Percentiles rank a stretch among this genome's conserved stretches.
Evolutionary conservation across 2,113 vertebrate genomes (phyloP).

Genomic region (Meleagris gallopavo): DNA sequence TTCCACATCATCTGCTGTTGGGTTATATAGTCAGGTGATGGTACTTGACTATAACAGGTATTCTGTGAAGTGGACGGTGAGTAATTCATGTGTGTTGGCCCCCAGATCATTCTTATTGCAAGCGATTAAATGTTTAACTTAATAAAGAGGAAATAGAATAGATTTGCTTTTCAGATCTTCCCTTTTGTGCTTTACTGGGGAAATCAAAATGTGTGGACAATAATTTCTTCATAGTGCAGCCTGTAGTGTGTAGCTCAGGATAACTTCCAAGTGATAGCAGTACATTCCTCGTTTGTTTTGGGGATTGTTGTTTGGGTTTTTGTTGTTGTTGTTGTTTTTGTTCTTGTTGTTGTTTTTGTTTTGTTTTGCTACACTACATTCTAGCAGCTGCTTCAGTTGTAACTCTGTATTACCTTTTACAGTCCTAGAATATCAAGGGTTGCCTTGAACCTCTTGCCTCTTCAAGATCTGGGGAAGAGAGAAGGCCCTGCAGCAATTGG

Average conservation of each 20-base stretch:
- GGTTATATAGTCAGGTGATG: not conserved
- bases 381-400: accelerated
- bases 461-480: not conserved
- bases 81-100: not conserved
- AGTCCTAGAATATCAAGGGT: not conserved
- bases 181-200: not conserved
- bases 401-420: not conserved
- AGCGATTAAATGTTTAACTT: not conserved
- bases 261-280: not conserved
- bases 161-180: not conserved
- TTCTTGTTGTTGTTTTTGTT: not conserved
- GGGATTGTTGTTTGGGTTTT: not conserved
- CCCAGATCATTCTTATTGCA: not conserved
- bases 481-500: not conserved
- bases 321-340: not conserved
- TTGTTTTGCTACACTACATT: not conserved
- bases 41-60: not conserved
- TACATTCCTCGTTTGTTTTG: not conserved
- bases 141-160: not conserved
- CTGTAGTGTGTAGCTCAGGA: not conserved
- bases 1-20: not conserved
- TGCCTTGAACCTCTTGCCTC: not conserved
- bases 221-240: not conserved
- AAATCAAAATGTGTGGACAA: not conserved
- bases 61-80: not conserved